Conservation (phyloP, 2,888 invertebrate species). For the Exocentrus adspersus region DNA sequence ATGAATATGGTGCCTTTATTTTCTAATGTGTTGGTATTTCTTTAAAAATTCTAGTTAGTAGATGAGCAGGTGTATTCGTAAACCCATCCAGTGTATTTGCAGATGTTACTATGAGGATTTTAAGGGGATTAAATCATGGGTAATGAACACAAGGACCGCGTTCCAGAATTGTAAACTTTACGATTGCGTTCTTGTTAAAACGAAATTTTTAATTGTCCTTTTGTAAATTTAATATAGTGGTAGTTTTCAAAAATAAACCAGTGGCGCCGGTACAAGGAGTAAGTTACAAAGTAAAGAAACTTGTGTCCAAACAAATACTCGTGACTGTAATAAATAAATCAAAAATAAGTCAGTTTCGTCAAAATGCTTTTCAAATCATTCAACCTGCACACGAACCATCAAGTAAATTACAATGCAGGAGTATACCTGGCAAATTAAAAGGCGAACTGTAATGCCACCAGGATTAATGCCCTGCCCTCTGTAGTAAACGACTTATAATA, state of each 20-base stretch:
- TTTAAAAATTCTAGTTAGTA: too few relatives aligned
- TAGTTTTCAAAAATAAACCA: background rate
- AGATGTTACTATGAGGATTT: too few relatives aligned
- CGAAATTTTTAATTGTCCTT: constrained; percentile 5
- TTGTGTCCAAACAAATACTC: background rate
- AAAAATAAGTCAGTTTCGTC: background rate
- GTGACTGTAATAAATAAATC: background rate
- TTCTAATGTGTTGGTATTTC: too few relatives aligned
- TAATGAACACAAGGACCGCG: too few relatives aligned
- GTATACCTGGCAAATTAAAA: constrained; percentile 16
- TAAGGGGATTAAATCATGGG: too few relatives aligned
- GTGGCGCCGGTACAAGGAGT: background rate
- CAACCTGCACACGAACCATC: constrained; percentile 2
- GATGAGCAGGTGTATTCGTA: too few relatives aligned
- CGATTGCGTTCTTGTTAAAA: background rate
- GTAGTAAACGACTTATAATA: constrained; percentile 45
- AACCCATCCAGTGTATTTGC: too few relatives aligned
- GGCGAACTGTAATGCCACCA: constrained; percentile 13
- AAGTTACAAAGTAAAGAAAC: background rate
- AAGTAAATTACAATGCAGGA: constrained; percentile 14
- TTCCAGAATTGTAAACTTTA: constrained; percentile 2
- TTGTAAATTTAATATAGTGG: constrained; percentile 4
- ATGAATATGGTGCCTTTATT: too few relatives aligned
- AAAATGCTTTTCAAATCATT: constrained; percentile 1
- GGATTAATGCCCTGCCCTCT: background rate